Evolutionary conservation across 2,888 invertebrate genomes (phyloP).

Genomic region (Furcula furcula): DNA sequence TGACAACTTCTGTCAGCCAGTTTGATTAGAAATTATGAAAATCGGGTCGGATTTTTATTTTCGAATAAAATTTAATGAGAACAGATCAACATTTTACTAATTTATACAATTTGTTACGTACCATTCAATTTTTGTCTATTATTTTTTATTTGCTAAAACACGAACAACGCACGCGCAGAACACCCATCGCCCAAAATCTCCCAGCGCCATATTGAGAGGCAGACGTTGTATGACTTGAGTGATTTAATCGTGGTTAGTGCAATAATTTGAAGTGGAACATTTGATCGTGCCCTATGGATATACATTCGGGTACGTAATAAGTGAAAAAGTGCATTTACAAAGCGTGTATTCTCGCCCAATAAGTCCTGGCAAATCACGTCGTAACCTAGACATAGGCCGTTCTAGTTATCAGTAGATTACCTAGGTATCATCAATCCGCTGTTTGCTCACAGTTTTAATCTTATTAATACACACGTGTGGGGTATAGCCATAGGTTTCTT

Average conservation of each 20-base stretch:
- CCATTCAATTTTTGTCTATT: constrained; percentile 46
- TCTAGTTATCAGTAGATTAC: constrained; percentile 83
- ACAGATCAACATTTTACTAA: constrained; percentile 34
- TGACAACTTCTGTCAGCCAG: constrained; percentile 59
- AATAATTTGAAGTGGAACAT: constrained; percentile 80
- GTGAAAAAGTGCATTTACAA: constrained; percentile 55
- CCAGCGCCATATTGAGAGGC: constrained; percentile 89
- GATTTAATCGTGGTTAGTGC: constrained; percentile 81
- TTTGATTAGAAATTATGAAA: constrained; percentile 71
- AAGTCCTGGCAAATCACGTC: constrained; percentile 62
- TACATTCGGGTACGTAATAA: constrained; percentile 80
- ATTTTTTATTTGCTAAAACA: constrained; percentile 68
- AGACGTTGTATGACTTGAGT: constrained; percentile 85
- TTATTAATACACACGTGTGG: constrained; percentile 86
- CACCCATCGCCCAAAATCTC: constrained; percentile 82
- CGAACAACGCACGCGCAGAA: constrained; percentile 81
- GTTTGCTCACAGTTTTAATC: constrained; percentile 84
- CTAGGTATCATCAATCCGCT: constrained; percentile 82
- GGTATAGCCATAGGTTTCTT: constrained; percentile 86
- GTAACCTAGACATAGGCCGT: constrained; percentile 85
- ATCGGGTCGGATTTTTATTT: constrained; percentile 54
- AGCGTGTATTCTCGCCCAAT: constrained; percentile 45
- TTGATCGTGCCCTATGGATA: constrained; percentile 82
- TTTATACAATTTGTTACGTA: constrained; percentile 38
- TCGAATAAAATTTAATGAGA: constrained; percentile 37